phyloP scores from a whole-genome alignment of 2,113 vertebrate species.

The Colistium nudipinnis region DNA sequence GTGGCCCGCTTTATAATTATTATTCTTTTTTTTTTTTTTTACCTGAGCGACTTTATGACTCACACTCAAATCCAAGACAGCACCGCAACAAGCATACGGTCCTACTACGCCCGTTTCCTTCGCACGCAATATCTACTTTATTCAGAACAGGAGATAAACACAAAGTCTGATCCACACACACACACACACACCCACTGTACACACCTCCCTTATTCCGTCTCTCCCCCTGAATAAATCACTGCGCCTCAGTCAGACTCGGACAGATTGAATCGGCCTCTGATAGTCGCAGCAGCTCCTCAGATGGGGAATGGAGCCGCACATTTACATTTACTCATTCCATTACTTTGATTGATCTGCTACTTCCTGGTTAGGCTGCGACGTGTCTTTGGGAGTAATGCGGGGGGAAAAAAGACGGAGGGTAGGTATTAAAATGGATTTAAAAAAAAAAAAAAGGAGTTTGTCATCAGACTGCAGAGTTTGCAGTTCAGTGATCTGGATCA shows the following conservation, averaged over 20 bases:
- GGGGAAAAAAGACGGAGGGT: constrained; percentile 55
- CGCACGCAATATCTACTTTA: constrained; percentile 28
- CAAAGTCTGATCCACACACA: constrained; percentile 22
- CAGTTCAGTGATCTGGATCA: constrained; percentile 20
- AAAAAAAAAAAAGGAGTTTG: constrained; percentile 50
- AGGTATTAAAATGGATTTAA: constrained; percentile 57
- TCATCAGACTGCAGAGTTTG: constrained; percentile 45
- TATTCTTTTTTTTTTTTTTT: too few relatives aligned
- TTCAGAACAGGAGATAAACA: constrained; percentile 52
- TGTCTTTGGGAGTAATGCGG: constrained; percentile 62
- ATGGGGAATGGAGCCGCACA: constrained; percentile 72
- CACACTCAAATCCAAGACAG: not conserved
- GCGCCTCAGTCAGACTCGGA: constrained; percentile 54
- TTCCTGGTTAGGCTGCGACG: constrained; percentile 51
- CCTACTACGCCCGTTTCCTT: not conserved
- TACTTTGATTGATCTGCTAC: constrained; percentile 72
- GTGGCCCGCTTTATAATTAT: constrained; percentile 46
- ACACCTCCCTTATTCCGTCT: constrained; percentile 32
- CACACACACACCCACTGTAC: constrained; percentile 26
- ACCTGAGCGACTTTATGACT: constrained; percentile 33
- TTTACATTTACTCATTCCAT: constrained; percentile 79
- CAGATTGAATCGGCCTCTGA: constrained; percentile 59
- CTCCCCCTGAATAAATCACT: not conserved
- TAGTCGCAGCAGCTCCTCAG: constrained; percentile 62
- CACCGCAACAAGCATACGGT: constrained; percentile 13